These are phyloP conservation scores for Cebus imitator DNA, from an alignment of 2,113 vertebrate species.

Conservation along the genomic window DNA sequence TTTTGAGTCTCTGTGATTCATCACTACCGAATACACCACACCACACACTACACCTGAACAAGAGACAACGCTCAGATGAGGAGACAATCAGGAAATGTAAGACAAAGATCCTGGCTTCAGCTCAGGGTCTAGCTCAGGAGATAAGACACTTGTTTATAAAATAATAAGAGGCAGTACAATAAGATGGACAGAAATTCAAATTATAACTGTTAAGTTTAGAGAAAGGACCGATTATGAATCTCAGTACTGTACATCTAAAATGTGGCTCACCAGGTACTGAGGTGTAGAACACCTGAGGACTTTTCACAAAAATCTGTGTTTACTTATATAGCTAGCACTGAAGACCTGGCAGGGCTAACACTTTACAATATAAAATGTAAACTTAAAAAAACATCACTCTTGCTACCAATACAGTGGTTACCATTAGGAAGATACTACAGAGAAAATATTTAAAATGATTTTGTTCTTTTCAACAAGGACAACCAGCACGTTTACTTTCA, in stretches of 20 bases:
- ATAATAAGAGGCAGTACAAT: background rate
- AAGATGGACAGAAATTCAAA: background rate
- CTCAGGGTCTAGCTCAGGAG: background rate
- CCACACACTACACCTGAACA: background rate
- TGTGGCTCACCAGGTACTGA: background rate
- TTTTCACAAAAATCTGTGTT: background rate
- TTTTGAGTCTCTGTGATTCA: background rate
- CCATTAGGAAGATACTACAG: background rate
- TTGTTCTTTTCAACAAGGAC: background rate
- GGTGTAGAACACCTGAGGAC: background rate
- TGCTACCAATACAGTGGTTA: background rate
- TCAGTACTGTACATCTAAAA: background rate
- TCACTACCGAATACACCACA: accelerated
- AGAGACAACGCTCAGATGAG: background rate
- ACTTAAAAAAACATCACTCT: background rate
- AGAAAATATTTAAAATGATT: background rate
- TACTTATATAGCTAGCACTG: background rate
- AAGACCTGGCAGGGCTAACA: background rate
- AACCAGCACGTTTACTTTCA: background rate
- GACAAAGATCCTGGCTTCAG: background rate
- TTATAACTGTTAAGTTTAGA: background rate
- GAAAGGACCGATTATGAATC: background rate
- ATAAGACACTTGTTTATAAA: background rate
- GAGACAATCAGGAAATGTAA: accelerated
- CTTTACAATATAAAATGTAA: background rate